Conservation (phyloP, 2,797 vertebrate genomes). For the Hybognathus amarus region DNA sequence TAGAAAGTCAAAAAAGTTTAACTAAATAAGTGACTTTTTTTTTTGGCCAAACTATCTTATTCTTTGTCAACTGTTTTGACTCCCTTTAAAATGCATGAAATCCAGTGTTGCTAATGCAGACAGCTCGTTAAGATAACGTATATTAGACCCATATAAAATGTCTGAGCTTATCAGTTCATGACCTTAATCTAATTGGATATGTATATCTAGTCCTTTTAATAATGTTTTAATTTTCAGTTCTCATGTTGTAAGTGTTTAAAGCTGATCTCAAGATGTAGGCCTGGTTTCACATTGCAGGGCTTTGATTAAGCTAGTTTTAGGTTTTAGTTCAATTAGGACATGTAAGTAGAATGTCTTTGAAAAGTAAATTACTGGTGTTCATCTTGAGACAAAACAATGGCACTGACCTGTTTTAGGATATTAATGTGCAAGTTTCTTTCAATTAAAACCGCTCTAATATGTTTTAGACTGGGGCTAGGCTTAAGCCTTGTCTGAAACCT, state of each 20-base stretch:
- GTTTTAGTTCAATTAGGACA: not conserved
- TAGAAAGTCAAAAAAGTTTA: not conserved
- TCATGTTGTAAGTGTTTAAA: not conserved
- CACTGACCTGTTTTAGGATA: too few species aligned
- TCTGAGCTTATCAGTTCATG: not conserved
- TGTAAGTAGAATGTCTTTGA: not conserved
- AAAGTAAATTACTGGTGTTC: not conserved
- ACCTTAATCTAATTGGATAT: not conserved
- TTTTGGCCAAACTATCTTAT: not conserved
- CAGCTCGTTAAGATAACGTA: not conserved
- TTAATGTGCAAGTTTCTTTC: not conserved
- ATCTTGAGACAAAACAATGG: not conserved
- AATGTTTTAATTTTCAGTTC: not conserved
- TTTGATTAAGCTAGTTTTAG: too few species aligned
- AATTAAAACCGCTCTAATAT: not conserved
- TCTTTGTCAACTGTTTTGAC: not conserved
- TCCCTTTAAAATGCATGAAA: not conserved
- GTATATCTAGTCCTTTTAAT: not conserved
- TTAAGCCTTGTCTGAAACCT: too few species aligned
- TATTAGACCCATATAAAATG: not conserved
- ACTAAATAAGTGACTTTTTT: accelerated
- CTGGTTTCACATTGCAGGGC: not conserved
- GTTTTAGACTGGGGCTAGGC: too few species aligned
- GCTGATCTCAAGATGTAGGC: too few species aligned
- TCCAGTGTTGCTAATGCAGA: not conserved